phyloP scores from a whole-genome alignment of 2,113 vertebrate genomes.

The Corvus hawaiiensis region DNA sequence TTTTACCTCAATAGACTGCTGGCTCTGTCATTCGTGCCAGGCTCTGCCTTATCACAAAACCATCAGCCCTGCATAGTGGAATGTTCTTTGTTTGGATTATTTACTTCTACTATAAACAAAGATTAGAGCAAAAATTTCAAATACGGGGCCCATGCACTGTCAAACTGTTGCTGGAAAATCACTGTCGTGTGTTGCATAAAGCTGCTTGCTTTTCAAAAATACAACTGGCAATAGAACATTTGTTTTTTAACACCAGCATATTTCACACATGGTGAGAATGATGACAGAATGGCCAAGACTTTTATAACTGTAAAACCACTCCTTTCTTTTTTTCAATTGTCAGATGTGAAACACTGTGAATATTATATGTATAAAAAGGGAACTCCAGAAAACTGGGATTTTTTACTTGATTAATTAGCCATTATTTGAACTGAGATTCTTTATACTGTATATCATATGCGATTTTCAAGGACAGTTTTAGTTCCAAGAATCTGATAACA shows the following conservation, averaged over 20 bases:
- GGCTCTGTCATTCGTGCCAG: slow-evolving; percentile 78
- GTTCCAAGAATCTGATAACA: not conserved
- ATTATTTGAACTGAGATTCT: not conserved
- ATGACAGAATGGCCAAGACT: not conserved
- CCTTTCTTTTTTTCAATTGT: not conserved
- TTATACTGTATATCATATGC: not conserved
- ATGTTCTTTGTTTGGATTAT: slow-evolving; percentile 81
- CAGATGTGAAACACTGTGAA: not conserved
- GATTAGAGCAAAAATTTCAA: slow-evolving; percentile 82
- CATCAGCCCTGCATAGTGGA: slow-evolving; percentile 69
- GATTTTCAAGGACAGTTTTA: not conserved
- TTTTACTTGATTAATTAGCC: not conserved
- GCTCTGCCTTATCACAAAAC: slow-evolving; percentile 81
- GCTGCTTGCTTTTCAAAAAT: not conserved
- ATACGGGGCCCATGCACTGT: slow-evolving; percentile 66
- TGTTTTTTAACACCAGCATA: not conserved
- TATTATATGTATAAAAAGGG: not conserved
- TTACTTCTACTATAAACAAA: slow-evolving; percentile 89
- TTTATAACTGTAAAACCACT: not conserved
- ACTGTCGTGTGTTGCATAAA: slow-evolving; percentile 57
- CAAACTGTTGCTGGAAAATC: slow-evolving; percentile 74
- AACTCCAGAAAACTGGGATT: not conserved
- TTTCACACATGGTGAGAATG: not conserved
- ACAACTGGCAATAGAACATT: not conserved
- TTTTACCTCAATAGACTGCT: slow-evolving; percentile 74